These are phyloP conservation scores for Rhinichthys osculus DNA, from an alignment of 2,797 vertebrate genomes.

Conservation along the genomic window DNA sequence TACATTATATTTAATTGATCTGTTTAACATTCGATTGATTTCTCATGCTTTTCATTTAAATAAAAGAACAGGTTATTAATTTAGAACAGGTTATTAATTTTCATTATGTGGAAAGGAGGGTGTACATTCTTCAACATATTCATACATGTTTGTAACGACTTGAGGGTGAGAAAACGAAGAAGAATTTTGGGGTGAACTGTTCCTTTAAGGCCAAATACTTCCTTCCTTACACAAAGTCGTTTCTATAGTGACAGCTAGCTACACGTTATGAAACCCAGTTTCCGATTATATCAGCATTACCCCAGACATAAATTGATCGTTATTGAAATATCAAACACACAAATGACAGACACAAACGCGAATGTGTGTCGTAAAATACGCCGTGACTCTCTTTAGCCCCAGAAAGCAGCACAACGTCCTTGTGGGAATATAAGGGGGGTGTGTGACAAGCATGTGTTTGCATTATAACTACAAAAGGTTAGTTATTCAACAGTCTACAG, in stretches of 20 bases:
- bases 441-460: background rate
- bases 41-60: background rate
- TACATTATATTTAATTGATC: background rate
- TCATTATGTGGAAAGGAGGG: no score
- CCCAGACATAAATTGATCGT: background rate
- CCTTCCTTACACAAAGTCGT: constrained; percentile 52
- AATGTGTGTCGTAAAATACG: background rate
- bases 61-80: background rate
- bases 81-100: background rate
- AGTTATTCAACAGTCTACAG: background rate
- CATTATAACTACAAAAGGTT: background rate
- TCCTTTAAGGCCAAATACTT: constrained; percentile 32
- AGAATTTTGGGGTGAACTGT: background rate
- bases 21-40: background rate
- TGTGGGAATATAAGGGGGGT: background rate
- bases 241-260: constrained; percentile 39
- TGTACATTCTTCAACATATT: background rate
- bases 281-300: background rate
- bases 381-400: background rate
- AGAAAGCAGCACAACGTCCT: constrained; percentile 22
- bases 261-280: background rate
- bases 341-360: background rate
- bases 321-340: background rate
- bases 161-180: background rate
- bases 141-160: background rate